Conservation (phyloP, 2,113 vertebrate species). For the Petaurus breviceps region DNA sequence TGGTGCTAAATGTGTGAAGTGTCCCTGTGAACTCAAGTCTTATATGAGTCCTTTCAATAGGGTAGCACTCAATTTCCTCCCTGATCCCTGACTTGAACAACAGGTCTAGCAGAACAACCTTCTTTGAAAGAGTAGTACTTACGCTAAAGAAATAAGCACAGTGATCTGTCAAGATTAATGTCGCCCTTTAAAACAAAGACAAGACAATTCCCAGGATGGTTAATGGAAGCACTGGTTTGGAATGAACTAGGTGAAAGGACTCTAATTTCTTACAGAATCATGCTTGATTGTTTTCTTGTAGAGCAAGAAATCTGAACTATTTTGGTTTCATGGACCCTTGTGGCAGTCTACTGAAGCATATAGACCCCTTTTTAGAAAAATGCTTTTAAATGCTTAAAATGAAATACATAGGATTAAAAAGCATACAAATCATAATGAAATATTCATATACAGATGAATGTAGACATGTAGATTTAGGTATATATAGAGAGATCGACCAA, state of each 20-base stretch:
- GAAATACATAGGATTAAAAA: not conserved
- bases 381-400: not conserved
- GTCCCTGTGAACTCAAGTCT: too few relatives aligned
- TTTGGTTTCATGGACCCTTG: not conserved
- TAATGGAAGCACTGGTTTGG: not conserved
- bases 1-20: not conserved
- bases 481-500: too few relatives aligned
- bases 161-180: constrained; percentile 6
- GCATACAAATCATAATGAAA: not conserved
- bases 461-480: not conserved
- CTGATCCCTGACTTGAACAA: not conserved
- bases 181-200: constrained; percentile 20
- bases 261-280: too few relatives aligned
- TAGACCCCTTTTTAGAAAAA: not conserved
- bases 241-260: not conserved
- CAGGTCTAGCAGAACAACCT: not conserved
- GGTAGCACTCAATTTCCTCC: not conserved
- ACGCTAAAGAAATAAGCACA: not conserved
- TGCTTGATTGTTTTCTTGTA: not conserved
- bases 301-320: not conserved
- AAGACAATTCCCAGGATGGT: not conserved
- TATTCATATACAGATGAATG: not conserved
- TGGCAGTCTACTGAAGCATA: not conserved
- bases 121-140: not conserved
- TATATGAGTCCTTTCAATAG: too few relatives aligned